phyloP scores from a whole-genome alignment of 2,888 invertebrate species.

The Meteorus colon region DNA sequence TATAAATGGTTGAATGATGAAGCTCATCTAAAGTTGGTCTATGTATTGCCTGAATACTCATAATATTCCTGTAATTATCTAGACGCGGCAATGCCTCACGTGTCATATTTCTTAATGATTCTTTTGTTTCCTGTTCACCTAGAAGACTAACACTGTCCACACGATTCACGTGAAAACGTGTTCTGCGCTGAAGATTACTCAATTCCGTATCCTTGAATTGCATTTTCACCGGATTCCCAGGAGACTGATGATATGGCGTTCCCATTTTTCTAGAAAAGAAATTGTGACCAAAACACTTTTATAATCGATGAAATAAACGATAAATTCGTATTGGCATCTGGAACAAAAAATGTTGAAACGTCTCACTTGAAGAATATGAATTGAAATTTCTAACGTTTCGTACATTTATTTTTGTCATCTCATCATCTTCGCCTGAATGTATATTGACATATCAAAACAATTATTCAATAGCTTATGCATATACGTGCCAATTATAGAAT shows the following conservation, averaged over 20 bases:
- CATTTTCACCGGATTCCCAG: constrained; percentile 59
- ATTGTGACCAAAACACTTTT: constrained; percentile 7
- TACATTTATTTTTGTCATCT: not conserved
- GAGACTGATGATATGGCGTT: constrained; percentile 54
- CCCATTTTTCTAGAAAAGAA: not conserved
- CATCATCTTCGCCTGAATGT: not conserved
- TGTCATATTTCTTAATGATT: constrained; percentile 79
- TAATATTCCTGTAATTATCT: constrained; percentile 92
- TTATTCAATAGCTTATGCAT: constrained; percentile 64
- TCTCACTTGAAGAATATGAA: not conserved
- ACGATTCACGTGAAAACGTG: constrained; percentile 78
- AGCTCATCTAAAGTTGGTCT: constrained; percentile 92
- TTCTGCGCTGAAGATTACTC: constrained; percentile 72
- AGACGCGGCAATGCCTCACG: constrained; percentile 89
- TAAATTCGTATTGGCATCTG: constrained; percentile 12
- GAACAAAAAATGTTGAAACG: too few species aligned
- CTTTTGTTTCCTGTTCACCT: constrained; percentile 69
- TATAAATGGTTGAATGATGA: constrained; percentile 86
- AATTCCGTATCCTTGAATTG: constrained; percentile 69
- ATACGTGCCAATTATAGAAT: constrained; percentile 67
- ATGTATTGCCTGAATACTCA: constrained; percentile 90
- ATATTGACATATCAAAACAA: constrained; percentile 57
- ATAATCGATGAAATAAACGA: not conserved
- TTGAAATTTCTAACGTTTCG: constrained; percentile 41
- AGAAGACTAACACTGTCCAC: constrained; percentile 75